Base-by-base conservation (phyloP, 2,888 invertebrate genomes). In the Timema podura region DNA sequence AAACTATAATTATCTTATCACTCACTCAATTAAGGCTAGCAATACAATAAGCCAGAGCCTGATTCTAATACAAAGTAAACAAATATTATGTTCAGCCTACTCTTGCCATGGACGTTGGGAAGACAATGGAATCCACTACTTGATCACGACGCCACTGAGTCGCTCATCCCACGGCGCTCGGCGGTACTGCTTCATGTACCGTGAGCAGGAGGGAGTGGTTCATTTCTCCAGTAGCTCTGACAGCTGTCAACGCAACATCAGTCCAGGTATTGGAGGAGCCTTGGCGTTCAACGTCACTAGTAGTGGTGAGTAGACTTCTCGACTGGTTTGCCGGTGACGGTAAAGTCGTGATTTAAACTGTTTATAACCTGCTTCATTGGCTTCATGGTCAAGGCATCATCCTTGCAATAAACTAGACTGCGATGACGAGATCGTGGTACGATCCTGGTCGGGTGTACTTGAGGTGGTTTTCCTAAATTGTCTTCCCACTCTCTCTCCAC, bases 71-170 rank as follows among this genome's bases (percentile, higher is more conserved):
- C 30, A 30, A 30, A 30, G 30, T 30, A 30, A 30, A 30, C 30
- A 30, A 30, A 1, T 30, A 30, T 30, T 30, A 30, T 30, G 30
- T 81, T 16, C 83, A 93, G 94, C 92, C 72, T 95, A 94, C 83
- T 91, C 92, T 57, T 95, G 95, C 81, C 94, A 94, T 81, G 95
- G 94, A 67, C 88, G 91, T 64, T 95, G 95, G 95, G 89, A 91
- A 77, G 94, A 95, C 81, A 91, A 91, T 79, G 92, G 91, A 74
- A 92, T 92, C 69, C 91, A 91, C 79, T 95, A 91, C 82, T 89
- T 95, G 76, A 93, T 95, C 80, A 90, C 91, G 70, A 91, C 91
- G 68, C 91, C 91, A 44, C 82, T 89, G 76, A 87, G 88, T 72
- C 85, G 89, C 69, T 84, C 88, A 77, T 86, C 88, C 70, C 86